Evolutionary conservation across 2,888 invertebrate genomes (phyloP).

Genomic region (Salpingus planirostris): DNA sequence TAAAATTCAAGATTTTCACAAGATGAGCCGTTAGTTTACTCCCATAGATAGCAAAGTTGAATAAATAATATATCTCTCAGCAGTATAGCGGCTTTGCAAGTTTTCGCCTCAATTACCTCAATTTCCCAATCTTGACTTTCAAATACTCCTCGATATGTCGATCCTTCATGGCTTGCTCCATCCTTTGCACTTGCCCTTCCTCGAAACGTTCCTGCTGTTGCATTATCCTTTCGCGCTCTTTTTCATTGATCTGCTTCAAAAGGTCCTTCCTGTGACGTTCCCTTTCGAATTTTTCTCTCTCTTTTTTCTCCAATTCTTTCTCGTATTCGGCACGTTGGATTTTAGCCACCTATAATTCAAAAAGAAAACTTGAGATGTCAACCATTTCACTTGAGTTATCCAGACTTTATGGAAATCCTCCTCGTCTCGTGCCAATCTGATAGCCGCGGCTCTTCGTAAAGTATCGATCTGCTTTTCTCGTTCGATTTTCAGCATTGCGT

Average conservation of each 20-base stretch:
- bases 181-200: conserved; percentile 55
- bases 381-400: conserved; percentile 1
- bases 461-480: conserved; percentile 45
- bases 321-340: conserved; percentile 40
- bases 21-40: no score
- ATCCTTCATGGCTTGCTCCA: conserved; percentile 52
- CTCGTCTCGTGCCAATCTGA: conserved; percentile 56
- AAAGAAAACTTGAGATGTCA: no score
- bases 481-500: conserved; percentile 40
- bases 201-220: conserved; percentile 53
- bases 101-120: conserved; percentile 37
- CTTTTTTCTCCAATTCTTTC: conserved; percentile 38
- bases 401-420: conserved; percentile 33
- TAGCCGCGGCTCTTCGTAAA: conserved; percentile 52
- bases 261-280: conserved; percentile 53
- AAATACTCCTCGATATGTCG: conserved; percentile 44
- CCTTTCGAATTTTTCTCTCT: conserved; percentile 38
- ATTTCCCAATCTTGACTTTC: conserved; percentile 48
- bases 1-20: no score
- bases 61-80: no score
- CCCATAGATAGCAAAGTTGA: no score
- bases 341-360: conserved; percentile 46
- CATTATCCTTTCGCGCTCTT: conserved; percentile 55
- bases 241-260: conserved; percentile 61
- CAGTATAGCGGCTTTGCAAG: no score